Evolutionary conservation across 2,113 vertebrate genomes (phyloP), one percentile per base, ranked within the genome.

Genomic region (Alectura lathami): DNA sequence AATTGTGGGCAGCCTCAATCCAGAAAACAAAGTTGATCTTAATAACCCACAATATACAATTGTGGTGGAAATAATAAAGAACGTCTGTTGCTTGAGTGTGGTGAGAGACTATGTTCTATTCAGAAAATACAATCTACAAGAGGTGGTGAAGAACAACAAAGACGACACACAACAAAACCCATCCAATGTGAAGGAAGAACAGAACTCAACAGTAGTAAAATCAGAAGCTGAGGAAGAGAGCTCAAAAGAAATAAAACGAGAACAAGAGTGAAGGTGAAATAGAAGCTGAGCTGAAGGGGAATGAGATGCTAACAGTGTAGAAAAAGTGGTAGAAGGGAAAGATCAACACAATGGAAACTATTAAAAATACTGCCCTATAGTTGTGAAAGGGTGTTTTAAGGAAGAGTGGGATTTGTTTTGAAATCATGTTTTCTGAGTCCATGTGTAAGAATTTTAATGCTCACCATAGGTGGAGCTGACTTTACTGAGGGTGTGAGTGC

Each of bases 61-160:
- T 91, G 98, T 99, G 24, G 98, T 99, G 62, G 99, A 99, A 98
- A 99, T 99, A 93, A 99, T 99, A 93, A 99, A 99, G 96, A 97
- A 92, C 0, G 98, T 99, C 89, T 99, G 99, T 87, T 99, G 99
- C 92, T 68, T 99, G 96, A 99, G 99, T 45, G 99, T 99, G 79
- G 98, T 99, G 34, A 98, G 96, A 94, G 99, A 99, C 98, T 99
- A 99, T 95, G 94, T 97, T 16, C 97, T 98, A 43, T 99, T 98
- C 93, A 98, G 98, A 83, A 99, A 99, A 95, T 99, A 99, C 91
- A 99, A 99, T 51, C 98, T 99, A 9, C 99, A 99, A 92, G 99
- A 99, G 90, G 98, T 99, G 38, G 97, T 98, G 29, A 99, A 99
- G 95, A 98, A 94, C 54, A 96, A 89, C 62, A 95, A 96, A 85